A percentile compares a stretch with the other conserved stretches of the same genome.
phyloP scores from a whole-genome alignment of 2,888 invertebrate genomes.

The Allolobophora icterica region DNA sequence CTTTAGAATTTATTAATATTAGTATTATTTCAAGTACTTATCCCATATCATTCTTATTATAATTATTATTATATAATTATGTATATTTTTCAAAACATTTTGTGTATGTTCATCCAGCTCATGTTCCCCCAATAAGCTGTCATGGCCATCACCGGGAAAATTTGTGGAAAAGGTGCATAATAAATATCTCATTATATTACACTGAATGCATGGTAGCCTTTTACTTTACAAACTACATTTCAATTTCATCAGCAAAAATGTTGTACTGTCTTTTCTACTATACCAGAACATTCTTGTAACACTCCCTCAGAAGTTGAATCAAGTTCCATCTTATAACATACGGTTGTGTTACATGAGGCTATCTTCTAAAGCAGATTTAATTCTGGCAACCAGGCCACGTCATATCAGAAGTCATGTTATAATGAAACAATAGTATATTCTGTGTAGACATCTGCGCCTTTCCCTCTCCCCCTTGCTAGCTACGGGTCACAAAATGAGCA shows the following conservation, averaged over 20 bases:
- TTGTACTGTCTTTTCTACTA: not conserved
- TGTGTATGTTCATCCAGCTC: not conserved
- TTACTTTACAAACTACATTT: not conserved
- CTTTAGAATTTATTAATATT: not conserved
- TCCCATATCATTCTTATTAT: not conserved
- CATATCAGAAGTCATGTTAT: too few species aligned
- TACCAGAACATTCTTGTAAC: not conserved
- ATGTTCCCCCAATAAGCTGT: not conserved
- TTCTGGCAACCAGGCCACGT: too few species aligned
- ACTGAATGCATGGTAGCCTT: not conserved
- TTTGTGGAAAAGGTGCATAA: not conserved
- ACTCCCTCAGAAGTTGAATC: not conserved
- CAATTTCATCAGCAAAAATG: too few species aligned
- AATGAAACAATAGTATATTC: too few species aligned
- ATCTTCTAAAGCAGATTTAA: not conserved
- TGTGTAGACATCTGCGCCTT: too few species aligned
- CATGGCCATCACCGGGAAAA: not conserved
- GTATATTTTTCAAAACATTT: not conserved
- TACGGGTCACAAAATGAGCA: too few species aligned
- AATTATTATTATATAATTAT: not conserved
- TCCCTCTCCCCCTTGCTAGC: too few species aligned
- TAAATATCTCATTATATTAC: not conserved
- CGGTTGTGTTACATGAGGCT: too few species aligned
- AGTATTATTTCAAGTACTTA: not conserved
- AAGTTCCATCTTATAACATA: too few species aligned